Base-by-base conservation (phyloP, 2,797 vertebrate species). In the Eremophila alpestris region DNA sequence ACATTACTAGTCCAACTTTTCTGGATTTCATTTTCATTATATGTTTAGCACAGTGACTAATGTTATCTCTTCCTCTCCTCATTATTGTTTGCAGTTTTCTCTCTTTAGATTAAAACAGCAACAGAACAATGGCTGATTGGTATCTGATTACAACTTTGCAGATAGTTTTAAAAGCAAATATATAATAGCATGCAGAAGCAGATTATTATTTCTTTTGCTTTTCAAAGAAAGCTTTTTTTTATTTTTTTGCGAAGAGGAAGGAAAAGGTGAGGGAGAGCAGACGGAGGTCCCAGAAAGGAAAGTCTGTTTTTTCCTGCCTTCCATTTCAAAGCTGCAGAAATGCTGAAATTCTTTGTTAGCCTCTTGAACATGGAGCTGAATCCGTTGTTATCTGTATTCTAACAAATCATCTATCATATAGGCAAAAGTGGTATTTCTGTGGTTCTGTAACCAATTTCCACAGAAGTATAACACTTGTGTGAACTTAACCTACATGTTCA, bases 331-430 rank as follows among this genome's bases (percentile, higher is more conserved):
- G 74, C 63, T 94, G 90, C 89, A 73, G 63, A 95, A 94, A 89
- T 90, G 68, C 75, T 94, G 76, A 58, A 95, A 79, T 94, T 94
- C 94, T 91, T 92, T 96, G 84, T 76, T 86, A 95, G 76, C 65
- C 36, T 93, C 69, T 89, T 82, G 77, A 96, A 96, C 76, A 65
- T 49, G 80, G 95, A 94, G 60, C 69, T 65, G 90, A 54, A 67
- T 49, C 65, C 43, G 32, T 87, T 91, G 83, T 76, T 89, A 62
- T 62, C 70, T 94, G 36, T 41, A 54, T 23, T 77, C 29, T 68
- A 90, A 32, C 46, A 92, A 83, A 92, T 65, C 43, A 79, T 74
- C 52, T 90, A 78, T 86, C 91, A 80, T 49, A 87, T 52, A 93
- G 83, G 90, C 74, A 78, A 92, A 87, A 78, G 34, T 76, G 48